phyloP scores from a whole-genome alignment of 2,797 vertebrate species.

The Anguilla anguilla region DNA sequence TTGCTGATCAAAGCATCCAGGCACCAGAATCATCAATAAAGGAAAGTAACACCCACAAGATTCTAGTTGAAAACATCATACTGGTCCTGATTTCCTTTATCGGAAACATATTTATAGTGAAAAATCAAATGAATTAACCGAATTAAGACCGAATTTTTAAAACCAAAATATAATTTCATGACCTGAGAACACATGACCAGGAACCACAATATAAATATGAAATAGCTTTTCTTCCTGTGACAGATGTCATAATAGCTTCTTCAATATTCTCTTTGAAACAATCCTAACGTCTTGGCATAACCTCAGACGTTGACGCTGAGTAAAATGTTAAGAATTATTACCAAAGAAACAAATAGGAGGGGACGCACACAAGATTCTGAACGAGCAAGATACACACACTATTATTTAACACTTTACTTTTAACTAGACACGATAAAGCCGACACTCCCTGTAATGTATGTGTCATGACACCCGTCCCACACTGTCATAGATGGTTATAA shows the following conservation, averaged over 20 bases:
- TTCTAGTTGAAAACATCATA: neutral
- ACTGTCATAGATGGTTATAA: neutral
- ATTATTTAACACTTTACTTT: neutral
- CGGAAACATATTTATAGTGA: neutral
- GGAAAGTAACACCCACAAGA: neutral
- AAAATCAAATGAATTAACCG: neutral
- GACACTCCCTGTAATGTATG: neutral
- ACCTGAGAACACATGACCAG: neutral
- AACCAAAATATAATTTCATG: neutral
- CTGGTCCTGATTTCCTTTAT: neutral
- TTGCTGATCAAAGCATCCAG: conserved; percentile 2
- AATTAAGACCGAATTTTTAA: neutral
- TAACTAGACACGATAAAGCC: neutral
- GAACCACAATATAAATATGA: neutral
- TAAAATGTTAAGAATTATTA: neutral
- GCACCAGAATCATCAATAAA: conserved; percentile 13
- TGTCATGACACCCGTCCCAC: neutral
- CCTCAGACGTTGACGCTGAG: neutral
- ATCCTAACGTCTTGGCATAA: neutral
- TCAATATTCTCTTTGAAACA: neutral
- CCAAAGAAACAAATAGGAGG: neutral
- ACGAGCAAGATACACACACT: neutral
- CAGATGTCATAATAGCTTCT: neutral
- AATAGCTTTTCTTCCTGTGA: neutral
- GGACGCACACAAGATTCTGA: neutral